A percentile compares a stretch with the other conserved stretches of the same genome.
Evolutionary conservation across 2,888 invertebrate genomes (phyloP).

Genomic region (Xylota sylvarum): DNA sequence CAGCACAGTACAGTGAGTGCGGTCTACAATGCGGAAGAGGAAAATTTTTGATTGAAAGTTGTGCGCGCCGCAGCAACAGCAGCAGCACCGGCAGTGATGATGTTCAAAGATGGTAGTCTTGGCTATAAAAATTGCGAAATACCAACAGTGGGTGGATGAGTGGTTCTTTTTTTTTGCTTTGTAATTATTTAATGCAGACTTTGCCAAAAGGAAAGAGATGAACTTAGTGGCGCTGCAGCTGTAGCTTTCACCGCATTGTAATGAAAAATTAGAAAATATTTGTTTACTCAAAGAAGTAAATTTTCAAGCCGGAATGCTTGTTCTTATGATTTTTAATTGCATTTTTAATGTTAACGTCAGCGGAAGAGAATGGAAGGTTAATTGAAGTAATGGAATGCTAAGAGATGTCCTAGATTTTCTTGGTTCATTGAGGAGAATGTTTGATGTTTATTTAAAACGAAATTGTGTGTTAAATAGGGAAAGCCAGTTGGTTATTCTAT

Average conservation of each 20-base stretch:
- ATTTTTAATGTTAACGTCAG: conserved; percentile 40
- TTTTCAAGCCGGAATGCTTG: conserved; percentile 37
- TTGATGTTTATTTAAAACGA: conserved; percentile 19
- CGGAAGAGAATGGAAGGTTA: not conserved
- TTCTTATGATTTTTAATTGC: conserved; percentile 58
- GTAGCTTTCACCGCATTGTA: conserved; percentile 55
- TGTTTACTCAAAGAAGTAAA: conserved; percentile 71
- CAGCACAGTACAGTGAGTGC: conserved; percentile 21
- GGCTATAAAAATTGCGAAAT: conserved; percentile 67
- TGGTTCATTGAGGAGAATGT: conserved; percentile 30
- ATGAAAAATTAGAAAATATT: conserved; percentile 53
- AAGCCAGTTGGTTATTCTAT: too few species aligned
- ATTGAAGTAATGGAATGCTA: conserved; percentile 8
- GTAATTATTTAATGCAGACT: conserved; percentile 52
- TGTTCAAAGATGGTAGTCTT: conserved; percentile 39
- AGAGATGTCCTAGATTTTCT: conserved; percentile 48
- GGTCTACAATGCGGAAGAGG: conserved; percentile 72
- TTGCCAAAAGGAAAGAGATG: conserved; percentile 11
- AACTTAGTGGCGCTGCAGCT: conserved; percentile 9
- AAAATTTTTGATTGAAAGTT: conserved; percentile 74
- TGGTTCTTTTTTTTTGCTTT: conserved; percentile 41
- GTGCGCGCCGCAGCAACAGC: conserved; percentile 45
- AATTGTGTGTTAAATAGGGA: not conserved
- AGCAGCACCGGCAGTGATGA: conserved; percentile 10
- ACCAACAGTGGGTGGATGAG: conserved; percentile 74